Base-by-base conservation (phyloP, 2,888 invertebrate species). In the Rhingia rostrata region DNA sequence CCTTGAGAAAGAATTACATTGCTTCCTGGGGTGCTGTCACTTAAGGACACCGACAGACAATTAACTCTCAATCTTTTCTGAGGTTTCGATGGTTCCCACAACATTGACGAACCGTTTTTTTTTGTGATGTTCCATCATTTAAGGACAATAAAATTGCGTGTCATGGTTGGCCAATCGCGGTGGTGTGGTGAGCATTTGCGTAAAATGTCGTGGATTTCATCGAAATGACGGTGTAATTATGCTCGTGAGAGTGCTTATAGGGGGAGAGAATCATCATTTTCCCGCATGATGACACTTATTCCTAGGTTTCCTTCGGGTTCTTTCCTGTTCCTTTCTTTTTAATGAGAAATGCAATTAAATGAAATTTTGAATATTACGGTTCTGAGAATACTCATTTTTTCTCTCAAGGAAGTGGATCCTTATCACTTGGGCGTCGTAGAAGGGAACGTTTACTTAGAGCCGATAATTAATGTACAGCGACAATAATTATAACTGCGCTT, bases 51-150 rank as follows among this genome's bases (percentile, higher is more conserved):
- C 60, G 14, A 10, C 32, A 1, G 7, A 41, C 72, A 79, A 79
- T 79, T 79, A 72, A 64, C 45, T 74, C 37, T 43, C 58, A 66
- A 74, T 74, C 64, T 66, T 22, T 41, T 63, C 39, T 60, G 79
- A 79, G 72, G 79, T 79, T 79, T 78, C 58, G 70, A 78, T 43
- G 70, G 56, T 78, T 79, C 79, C 79, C 79, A 79, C 79, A 70
- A 75, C 22, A 22, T 58, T 35, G 43, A 41, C 10, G 10, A 4
- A 41, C n/a, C 1, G 39, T 54, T n/a, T 12, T 22, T 22, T 22
- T 22, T 22, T 22, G 1, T 22, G n/a, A n/a, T n/a, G 22, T 22
- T 61, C 3, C 35, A 35, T 10, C 37, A n/a, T 61, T 74, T 45
- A 74, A 64, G 64, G 73, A 66, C 49, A 67, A 60, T 63, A 51